Conservation (phyloP, 1,140 invertebrate genomes). For the Mamestra configurata region DNA sequence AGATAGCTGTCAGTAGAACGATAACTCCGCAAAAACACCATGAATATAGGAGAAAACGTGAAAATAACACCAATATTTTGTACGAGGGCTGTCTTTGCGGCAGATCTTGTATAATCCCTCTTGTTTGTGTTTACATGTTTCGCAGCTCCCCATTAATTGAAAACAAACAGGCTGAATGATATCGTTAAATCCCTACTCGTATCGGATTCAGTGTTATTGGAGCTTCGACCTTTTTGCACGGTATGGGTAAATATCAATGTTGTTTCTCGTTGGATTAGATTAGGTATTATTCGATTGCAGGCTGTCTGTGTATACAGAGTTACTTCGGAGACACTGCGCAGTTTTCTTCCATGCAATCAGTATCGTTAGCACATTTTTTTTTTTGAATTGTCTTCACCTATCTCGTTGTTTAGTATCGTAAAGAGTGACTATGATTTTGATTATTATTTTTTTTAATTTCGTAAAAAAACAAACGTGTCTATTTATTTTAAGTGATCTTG, state of each 20-base stretch:
- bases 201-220: not conserved
- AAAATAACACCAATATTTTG: conserved; percentile 13
- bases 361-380: no score
- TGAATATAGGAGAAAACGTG: not conserved
- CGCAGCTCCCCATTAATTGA: conserved; percentile 46
- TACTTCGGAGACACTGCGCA: no score
- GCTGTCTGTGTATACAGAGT: not conserved
- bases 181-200: conserved; percentile 13
- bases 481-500: no score
- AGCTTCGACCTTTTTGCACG: not conserved
- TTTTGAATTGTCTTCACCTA: no score
- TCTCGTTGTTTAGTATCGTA: no score
- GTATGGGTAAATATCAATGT: not conserved
- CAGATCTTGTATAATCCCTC: conserved; percentile 24
- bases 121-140: conserved; percentile 39
- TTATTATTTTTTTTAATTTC: no score
- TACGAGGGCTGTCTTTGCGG: not conserved
- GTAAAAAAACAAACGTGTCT: no score
- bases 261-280: conserved; percentile 5
- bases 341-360: no score
- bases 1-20: no score
- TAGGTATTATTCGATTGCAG: not conserved
- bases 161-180: conserved; percentile 42
- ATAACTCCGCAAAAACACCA: not conserved
- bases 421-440: no score